A percentile compares a stretch with the other conserved stretches of the same genome.
Evolutionary conservation across 2,888 invertebrate species (phyloP).

Genomic region (Pocota personata): DNA sequence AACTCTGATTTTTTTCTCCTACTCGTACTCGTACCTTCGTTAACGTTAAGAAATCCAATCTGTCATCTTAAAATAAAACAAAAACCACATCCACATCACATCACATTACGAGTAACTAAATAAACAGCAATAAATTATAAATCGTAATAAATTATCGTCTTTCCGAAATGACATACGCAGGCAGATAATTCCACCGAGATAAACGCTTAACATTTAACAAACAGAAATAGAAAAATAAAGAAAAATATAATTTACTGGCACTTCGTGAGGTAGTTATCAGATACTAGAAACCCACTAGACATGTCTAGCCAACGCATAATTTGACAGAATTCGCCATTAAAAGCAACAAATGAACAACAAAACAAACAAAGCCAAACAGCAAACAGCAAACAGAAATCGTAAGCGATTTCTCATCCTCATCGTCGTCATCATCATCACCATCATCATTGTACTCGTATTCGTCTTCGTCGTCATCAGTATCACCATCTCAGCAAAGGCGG

Average conservation of each 20-base stretch:
- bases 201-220: constrained; percentile 52
- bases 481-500: constrained; percentile 23
- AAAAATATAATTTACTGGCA: constrained; percentile 38
- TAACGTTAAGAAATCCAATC: no score
- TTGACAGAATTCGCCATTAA: constrained; percentile 70
- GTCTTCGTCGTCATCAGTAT: constrained; percentile 19
- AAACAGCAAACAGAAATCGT: constrained; percentile 39
- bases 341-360: constrained; percentile 66
- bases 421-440: neutral
- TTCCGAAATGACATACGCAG: constrained; percentile 20
- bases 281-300: constrained; percentile 69
- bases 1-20: no score
- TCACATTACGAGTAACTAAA: no score
- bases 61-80: no score
- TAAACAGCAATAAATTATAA: constrained; percentile 42
- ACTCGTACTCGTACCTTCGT: no score
- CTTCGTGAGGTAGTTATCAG: constrained; percentile 61
- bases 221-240: neutral
- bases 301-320: constrained; percentile 72
- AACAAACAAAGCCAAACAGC: constrained; percentile 39
- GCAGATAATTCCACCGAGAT: constrained; percentile 40
- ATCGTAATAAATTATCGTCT: constrained; percentile 32
- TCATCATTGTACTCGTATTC: neutral
- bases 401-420: constrained; percentile 59
- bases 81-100: neutral